Percentiles rank a stretch among this genome's conserved stretches.
Conservation (phyloP, 35 echinoderm and acorn worm species). For the Eucidaris tribuloides region DNA sequence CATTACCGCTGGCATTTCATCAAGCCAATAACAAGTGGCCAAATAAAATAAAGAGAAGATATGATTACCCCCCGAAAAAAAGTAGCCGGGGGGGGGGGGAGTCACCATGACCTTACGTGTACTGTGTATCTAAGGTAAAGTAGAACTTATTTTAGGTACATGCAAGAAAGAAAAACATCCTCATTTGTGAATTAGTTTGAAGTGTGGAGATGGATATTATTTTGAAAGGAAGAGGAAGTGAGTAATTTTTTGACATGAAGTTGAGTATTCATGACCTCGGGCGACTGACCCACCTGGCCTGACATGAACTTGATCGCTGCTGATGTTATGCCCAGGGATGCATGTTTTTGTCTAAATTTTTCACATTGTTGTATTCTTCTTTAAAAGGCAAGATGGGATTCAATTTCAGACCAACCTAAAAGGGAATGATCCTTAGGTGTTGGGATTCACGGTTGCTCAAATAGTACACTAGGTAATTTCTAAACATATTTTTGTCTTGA, state of each 20-base stretch:
- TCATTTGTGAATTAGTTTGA: not conserved
- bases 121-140: not conserved
- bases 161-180: constrained; percentile 1
- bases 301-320: no score
- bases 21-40: not conserved
- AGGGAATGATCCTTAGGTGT: no score
- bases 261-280: not conserved
- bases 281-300: not conserved
- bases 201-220: not conserved
- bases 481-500: no score
- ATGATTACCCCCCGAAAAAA: not conserved
- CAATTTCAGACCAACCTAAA: not conserved
- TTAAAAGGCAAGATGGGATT: not conserved
- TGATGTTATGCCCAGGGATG: no score
- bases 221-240: not conserved
- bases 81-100: not conserved
- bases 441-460: no score
- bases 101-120: not conserved
- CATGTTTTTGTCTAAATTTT: not conserved
- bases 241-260: constrained; percentile 16
- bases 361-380: not conserved
- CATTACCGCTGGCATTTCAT: constrained; percentile 15
- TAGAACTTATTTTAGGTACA: not conserved
- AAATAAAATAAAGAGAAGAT: not conserved
- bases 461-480: no score